phyloP scores from a whole-genome alignment of 2,113 vertebrate species.

The Cromileptes altivelis region DNA sequence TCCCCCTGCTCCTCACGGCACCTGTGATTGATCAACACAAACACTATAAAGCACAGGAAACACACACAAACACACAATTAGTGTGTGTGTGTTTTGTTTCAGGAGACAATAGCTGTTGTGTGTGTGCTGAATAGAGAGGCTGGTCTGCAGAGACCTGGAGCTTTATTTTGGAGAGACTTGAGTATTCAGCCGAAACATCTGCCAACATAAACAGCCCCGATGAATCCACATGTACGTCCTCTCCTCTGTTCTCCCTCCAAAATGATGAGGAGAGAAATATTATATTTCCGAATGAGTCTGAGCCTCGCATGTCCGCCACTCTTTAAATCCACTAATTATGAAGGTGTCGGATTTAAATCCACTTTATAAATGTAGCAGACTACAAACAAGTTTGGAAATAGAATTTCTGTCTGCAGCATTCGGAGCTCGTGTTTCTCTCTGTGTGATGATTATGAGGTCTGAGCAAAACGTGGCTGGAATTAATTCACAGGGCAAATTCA shows the following conservation, averaged over 20 bases:
- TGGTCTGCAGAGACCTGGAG: constrained; percentile 4
- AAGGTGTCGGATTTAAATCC: constrained; percentile 29
- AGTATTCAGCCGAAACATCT: background rate
- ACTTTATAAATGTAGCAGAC: background rate
- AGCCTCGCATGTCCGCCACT: no score
- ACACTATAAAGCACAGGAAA: constrained; percentile 24
- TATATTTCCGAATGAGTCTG: constrained; percentile 9
- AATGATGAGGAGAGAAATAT: no score
- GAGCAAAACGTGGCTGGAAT: no score
- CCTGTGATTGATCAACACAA: constrained; percentile 71
- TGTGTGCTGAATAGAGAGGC: constrained; percentile 30
- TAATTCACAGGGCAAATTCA: no score
- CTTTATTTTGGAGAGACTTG: constrained; percentile 29
- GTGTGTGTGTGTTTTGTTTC: constrained; percentile 37
- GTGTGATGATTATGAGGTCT: no score
- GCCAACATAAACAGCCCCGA: background rate
- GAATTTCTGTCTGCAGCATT: no score
- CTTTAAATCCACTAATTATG: constrained; percentile 33
- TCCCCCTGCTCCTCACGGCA: background rate
- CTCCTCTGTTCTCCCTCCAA: no score
- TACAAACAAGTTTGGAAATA: no score
- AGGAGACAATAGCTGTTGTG: constrained; percentile 35
- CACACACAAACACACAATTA: constrained; percentile 52
- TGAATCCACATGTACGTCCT: background rate
- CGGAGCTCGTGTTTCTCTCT: no score